These are phyloP conservation scores for Nymphicus hollandicus DNA, from an alignment of 2,113 vertebrate genomes.

Conservation along the genomic window DNA sequence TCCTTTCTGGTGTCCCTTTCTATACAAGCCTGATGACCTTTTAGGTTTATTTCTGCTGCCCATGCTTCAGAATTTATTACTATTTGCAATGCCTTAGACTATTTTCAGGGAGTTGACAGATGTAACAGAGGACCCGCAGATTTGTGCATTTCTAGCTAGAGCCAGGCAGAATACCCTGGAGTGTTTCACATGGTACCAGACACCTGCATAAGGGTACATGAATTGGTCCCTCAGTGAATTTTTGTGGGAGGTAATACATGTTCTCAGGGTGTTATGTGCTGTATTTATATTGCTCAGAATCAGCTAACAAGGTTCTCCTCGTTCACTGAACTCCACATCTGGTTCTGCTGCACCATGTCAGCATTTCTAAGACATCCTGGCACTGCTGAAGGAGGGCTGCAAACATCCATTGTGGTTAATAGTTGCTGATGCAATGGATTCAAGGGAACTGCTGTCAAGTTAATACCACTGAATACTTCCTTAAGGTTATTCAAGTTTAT, in stretches of 20 bases:
- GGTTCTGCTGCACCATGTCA: neutral
- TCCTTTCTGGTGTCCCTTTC: neutral
- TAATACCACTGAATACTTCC: neutral
- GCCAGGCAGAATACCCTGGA: neutral
- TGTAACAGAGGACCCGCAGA: neutral
- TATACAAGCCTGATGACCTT: neutral
- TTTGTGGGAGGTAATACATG: neutral
- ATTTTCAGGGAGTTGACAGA: neutral
- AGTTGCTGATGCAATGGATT: neutral
- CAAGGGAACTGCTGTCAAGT: neutral
- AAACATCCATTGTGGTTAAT: neutral
- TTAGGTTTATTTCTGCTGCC: neutral
- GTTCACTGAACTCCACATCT: neutral
- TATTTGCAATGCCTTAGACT: neutral
- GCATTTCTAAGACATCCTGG: neutral
- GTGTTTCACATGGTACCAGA: neutral
- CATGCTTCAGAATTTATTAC: accelerated
- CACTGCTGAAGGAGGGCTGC: neutral
- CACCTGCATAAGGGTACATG: neutral
- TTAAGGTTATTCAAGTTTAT: neutral
- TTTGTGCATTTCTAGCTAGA: too few species aligned
- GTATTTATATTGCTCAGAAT: neutral
- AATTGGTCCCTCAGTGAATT: neutral
- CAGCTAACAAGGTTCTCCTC: neutral
- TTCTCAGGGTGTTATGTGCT: neutral